A percentile compares a stretch with the other conserved stretches of the same genome.
Evolutionary conservation across 2,797 vertebrate genomes (phyloP).

Genomic region (Sternotherus odoratus): DNA sequence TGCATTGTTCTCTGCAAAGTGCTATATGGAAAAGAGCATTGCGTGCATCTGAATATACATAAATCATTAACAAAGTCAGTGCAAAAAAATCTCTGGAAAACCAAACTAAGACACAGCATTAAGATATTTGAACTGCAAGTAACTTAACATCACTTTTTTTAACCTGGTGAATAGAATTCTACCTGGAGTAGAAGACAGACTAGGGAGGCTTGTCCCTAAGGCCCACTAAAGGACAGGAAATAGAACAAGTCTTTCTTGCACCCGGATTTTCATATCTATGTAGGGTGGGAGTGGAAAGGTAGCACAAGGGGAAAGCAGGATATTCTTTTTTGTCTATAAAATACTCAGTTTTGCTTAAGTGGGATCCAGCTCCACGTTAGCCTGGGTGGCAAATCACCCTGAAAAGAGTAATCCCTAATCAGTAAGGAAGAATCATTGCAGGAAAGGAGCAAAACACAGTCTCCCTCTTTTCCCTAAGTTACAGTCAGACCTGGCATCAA

Average conservation of each 20-base stretch:
- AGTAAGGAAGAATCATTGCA: background rate
- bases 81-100: background rate
- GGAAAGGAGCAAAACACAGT: background rate
- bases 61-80: background rate
- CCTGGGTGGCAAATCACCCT: background rate
- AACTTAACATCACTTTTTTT: background rate
- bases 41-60: background rate
- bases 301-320: background rate
- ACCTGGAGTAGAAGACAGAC: background rate
- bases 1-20: background rate
- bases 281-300: background rate
- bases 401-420: background rate
- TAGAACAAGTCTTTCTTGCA: background rate
- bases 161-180: background rate
- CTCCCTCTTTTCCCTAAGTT: background rate
- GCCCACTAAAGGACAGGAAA: background rate
- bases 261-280: background rate
- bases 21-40: background rate
- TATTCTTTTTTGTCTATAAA: background rate
- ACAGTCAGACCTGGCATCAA: background rate
- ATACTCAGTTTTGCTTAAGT: background rate
- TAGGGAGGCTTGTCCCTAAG: background rate
- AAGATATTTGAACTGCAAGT: constrained; percentile 7
- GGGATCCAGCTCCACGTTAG: background rate
- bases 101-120: background rate